These are phyloP conservation scores for Atractosteus spatula DNA, from an alignment of 2,113 vertebrate genomes.

Conservation along the genomic window DNA sequence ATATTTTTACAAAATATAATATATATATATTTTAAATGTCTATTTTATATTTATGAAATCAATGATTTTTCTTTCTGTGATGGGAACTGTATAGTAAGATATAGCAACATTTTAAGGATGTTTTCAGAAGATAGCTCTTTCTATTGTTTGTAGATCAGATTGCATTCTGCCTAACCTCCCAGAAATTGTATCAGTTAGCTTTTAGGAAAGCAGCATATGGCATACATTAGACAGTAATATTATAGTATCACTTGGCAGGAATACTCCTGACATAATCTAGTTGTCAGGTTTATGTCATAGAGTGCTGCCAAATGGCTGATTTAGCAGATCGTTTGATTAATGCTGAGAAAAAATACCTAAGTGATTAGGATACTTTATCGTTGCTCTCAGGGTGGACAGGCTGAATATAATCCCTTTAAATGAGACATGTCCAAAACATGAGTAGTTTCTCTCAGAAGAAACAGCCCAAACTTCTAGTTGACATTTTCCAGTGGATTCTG, in stretches of 20 bases:
- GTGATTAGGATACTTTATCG: slow-evolving; percentile 40
- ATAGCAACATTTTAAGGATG: background rate
- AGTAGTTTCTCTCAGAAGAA: too few species aligned
- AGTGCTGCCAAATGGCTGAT: slow-evolving; percentile 47
- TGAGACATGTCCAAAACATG: background rate
- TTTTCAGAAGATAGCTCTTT: background rate
- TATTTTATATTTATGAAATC: too few species aligned
- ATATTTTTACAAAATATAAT: background rate
- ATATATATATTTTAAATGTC: too few species aligned
- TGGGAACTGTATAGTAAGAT: background rate
- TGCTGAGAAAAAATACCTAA: slow-evolving; percentile 34
- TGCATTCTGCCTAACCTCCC: slow-evolving; percentile 32
- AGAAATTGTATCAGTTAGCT: slow-evolving; percentile 37
- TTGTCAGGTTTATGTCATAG: slow-evolving; percentile 51
- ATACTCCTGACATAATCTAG: slow-evolving; percentile 46
- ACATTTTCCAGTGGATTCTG: too few species aligned
- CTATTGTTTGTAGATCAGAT: slow-evolving; percentile 2
- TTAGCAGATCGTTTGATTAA: slow-evolving; percentile 47
- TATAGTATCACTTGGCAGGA: slow-evolving; percentile 37
- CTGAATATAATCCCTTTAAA: background rate
- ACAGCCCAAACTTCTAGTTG: too few species aligned
- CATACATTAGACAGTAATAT: slow-evolving; percentile 47
- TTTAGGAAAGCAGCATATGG: slow-evolving; percentile 45
- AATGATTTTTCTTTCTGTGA: too few species aligned
- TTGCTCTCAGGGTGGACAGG: slow-evolving; percentile 3